A percentile compares a stretch with the other conserved stretches of the same genome.
Evolutionary conservation across 1,140 invertebrate species (phyloP).

Genomic region (Ceratosolen solmsi): DNA sequence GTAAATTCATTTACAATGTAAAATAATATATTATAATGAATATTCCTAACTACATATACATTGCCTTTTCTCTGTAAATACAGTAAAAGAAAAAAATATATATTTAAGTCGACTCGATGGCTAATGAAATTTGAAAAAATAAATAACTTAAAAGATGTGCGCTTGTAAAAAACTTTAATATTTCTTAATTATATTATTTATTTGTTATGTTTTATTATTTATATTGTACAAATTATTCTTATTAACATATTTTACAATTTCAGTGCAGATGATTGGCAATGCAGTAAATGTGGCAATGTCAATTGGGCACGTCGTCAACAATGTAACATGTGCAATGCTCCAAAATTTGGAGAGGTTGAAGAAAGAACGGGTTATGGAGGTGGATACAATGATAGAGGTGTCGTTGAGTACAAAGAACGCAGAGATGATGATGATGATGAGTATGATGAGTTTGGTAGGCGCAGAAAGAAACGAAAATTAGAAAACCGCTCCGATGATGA

Average conservation of each 20-base stretch:
- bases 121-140: neutral
- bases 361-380: slow-evolving; percentile 87
- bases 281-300: slow-evolving; percentile 99
- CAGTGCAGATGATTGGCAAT: slow-evolving; percentile 99
- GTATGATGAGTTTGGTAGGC: slow-evolving; percentile 96
- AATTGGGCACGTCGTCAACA: slow-evolving; percentile 98
- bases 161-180: no score
- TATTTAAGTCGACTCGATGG: neutral
- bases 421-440: slow-evolving; percentile 91
- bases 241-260: slow-evolving; percentile 71
- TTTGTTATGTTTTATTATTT: slow-evolving; percentile 36
- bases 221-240: neutral
- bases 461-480: slow-evolving; percentile 82
- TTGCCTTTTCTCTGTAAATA: neutral
- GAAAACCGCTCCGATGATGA: slow-evolving; percentile 71
- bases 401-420: slow-evolving; percentile 93
- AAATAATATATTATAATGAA: no score
- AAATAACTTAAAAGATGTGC: slow-evolving; percentile 13
- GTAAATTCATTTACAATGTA: slow-evolving; percentile 2
- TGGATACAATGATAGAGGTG: slow-evolving; percentile 93
- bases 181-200: no score
- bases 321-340: slow-evolving; percentile 99
- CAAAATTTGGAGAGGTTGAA: slow-evolving; percentile 94
- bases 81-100: neutral
- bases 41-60: neutral